Evolutionary conservation across 92 coral and sea anemone species (phyloP).

Genomic region (Paragorgia papillata): DNA sequence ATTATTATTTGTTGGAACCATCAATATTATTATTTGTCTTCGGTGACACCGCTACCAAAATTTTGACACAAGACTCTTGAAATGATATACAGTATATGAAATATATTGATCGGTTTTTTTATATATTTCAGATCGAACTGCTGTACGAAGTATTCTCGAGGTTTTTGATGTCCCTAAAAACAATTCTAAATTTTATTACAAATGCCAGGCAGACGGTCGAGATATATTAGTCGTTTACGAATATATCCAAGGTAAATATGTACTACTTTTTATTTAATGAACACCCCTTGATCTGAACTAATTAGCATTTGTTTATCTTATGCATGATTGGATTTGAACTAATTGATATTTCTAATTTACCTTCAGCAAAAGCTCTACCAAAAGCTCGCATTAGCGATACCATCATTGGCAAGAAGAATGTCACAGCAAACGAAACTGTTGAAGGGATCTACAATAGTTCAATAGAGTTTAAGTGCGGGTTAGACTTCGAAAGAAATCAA

Average conservation of each 20-base stretch:
- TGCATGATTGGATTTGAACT: neutral
- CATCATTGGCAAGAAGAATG: neutral
- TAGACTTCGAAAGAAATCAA: neutral
- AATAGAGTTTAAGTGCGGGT: neutral
- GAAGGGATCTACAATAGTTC: slow-evolving; percentile 1
- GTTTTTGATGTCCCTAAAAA: neutral
- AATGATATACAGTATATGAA: too few relatives aligned
- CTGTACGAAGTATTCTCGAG: neutral
- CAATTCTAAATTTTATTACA: neutral
- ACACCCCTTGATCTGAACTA: neutral
- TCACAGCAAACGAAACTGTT: neutral
- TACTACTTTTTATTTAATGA: too few relatives aligned
- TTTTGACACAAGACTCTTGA: too few relatives aligned
- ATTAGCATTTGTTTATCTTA: too few relatives aligned
- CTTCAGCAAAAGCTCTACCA: neutral
- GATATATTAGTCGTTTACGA: neutral
- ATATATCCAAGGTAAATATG: neutral
- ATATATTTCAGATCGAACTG: too few relatives aligned
- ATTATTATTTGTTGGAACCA: too few relatives aligned
- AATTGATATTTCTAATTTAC: neutral
- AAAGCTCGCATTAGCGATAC: neutral
- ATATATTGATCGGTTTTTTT: too few relatives aligned
- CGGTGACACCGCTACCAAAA: too few relatives aligned
- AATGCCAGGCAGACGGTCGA: neutral
- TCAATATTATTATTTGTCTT: too few relatives aligned